phyloP scores from a whole-genome alignment of 2,797 vertebrate genomes.

The Rhynchotus rufescens region DNA sequence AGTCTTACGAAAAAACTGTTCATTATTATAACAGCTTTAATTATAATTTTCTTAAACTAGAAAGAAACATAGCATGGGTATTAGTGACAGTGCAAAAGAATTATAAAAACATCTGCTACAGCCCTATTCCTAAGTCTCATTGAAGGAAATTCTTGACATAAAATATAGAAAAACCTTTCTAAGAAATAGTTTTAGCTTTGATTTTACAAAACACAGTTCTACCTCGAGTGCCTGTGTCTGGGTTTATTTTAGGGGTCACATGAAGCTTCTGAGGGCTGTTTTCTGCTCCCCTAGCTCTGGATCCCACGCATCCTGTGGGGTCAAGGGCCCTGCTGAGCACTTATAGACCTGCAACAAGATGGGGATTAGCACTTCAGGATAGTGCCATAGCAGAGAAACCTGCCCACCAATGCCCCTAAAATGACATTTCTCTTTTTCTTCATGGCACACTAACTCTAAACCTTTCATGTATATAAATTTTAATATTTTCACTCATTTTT shows the following conservation, averaged over 20 bases:
- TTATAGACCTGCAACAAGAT: background rate
- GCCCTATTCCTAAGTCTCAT: background rate
- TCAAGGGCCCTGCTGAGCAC: background rate
- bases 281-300: background rate
- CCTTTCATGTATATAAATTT: background rate
- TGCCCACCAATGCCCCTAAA: background rate
- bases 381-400: background rate
- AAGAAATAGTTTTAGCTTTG: background rate
- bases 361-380: background rate
- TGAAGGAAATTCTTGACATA: background rate
- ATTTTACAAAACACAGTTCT: background rate
- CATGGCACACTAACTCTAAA: background rate
- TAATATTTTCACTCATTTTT: fast-evolving
- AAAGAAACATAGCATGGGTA: background rate
- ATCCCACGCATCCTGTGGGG: background rate
- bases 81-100: background rate
- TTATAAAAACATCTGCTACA: background rate
- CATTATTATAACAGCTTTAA: background rate
- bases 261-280: background rate
- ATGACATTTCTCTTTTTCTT: background rate
- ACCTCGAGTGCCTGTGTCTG: background rate
- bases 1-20: background rate
- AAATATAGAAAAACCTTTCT: background rate
- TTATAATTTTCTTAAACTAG: background rate
- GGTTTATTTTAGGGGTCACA: background rate